Conservation (phyloP, 2,113 vertebrate genomes). For the zebrafish (Danio rerio) region DNA sequence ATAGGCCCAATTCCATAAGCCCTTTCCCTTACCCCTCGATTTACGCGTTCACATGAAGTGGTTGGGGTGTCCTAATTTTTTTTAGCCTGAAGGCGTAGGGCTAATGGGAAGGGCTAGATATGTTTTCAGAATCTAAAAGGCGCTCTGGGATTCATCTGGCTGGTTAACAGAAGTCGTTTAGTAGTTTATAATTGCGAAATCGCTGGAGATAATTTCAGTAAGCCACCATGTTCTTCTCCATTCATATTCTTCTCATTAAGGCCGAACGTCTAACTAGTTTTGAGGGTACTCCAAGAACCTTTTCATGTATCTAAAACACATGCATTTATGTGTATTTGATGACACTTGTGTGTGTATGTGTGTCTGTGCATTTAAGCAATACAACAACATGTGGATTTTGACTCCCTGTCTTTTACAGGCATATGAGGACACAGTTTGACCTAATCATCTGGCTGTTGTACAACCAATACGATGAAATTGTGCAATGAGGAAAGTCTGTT, state of each 20-base stretch:
- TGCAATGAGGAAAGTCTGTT: neutral
- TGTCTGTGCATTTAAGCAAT: neutral
- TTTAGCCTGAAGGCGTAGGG: no score
- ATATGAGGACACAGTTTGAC: neutral
- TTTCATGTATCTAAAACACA: neutral
- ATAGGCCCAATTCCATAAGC: no score
- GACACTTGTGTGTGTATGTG: neutral
- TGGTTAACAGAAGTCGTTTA: no score
- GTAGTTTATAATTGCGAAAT: neutral
- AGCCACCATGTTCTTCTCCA: neutral
- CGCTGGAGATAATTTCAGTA: neutral
- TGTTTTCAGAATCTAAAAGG: constrained; percentile 12
- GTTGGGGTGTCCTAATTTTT: no score
- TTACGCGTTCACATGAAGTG: no score
- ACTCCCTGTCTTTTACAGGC: neutral
- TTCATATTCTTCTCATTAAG: neutral
- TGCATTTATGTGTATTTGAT: neutral
- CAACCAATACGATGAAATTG: neutral
- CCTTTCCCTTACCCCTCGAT: no score
- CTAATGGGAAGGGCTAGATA: no score
- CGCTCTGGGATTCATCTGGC: neutral
- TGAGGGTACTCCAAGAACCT: neutral
- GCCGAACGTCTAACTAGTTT: neutral
- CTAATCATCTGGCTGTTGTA: neutral
- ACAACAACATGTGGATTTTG: neutral